Evolutionary conservation across 30 jellyfish, hydroid and myxozoan genomes (phyloP), one percentile per base, ranked within the genome.

Genomic region (Pelagia noctiluca): DNA sequence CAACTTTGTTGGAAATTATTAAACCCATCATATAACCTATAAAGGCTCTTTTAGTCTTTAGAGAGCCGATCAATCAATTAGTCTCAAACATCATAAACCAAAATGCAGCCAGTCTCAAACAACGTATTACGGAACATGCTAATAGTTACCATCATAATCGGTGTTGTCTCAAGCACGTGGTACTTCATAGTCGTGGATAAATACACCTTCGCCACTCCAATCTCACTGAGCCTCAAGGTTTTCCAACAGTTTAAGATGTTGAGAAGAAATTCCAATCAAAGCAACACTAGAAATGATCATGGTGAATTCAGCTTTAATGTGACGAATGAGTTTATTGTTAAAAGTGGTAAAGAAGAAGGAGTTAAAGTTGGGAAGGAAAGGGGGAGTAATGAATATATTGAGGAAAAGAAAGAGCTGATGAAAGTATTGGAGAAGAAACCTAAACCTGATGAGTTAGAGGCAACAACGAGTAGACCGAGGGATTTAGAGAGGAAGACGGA

Each of bases 51-150:
- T n/a, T n/a, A n/a, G n/a, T n/a, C n/a, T n/a, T n/a, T n/a, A n/a
- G n/a, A n/a, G n/a, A n/a, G n/a, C n/a, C n/a, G n/a, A n/a, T n/a
- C n/a, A n/a, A n/a, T n/a, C n/a, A n/a, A n/a, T n/a, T n/a, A n/a
- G n/a, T n/a, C n/a, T n/a, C n/a, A n/a, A n/a, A n/a, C n/a, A n/a
- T 42, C 16, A 5, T 47, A 25, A 11, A 75, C 7, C 46, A 57
- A 1, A 28, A 82, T 82, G 92, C 75, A 82, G 80, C 71, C 42
- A 19, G 21, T 50, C 22, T 60, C 49, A 38, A 68, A 82, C 62
- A 67, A 35, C 23, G 92, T 68, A 3, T 71, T 82, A 19, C 65
- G 82, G 29, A 50, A 33, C 23, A 2, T 82, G 80, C 42, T 82
- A 16, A 7, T 33, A 28, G 18, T 82, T 35, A 62, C 86, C 1